Evolutionary conservation across 2,888 invertebrate genomes (phyloP).

Genomic region (Beris chalybata): DNA sequence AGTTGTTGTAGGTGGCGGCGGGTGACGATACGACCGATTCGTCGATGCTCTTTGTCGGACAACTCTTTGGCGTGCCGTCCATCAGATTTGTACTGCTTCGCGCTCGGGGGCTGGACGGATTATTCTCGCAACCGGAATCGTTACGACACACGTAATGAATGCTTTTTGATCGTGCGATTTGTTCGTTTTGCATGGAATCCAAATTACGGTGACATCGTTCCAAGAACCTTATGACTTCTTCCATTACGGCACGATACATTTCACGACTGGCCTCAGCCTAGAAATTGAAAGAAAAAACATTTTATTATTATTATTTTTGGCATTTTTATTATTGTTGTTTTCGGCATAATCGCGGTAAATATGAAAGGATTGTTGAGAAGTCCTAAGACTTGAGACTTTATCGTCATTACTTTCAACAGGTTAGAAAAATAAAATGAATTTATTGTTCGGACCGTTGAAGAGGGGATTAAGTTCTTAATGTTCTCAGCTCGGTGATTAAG

Average conservation of each 20-base stretch:
- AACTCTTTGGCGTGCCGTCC: conserved; percentile 40
- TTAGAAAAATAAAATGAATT: too few species aligned
- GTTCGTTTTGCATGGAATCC: conserved; percentile 44
- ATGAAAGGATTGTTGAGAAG: too few species aligned
- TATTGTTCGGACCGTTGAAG: too few species aligned
- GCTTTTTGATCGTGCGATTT: conserved; percentile 53
- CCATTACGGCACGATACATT: conserved; percentile 71
- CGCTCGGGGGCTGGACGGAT: conserved; percentile 41
- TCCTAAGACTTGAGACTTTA: too few species aligned
- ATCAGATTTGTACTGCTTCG: conserved; percentile 54
- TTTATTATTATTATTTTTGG: neutral
- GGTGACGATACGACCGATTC: conserved; percentile 35
- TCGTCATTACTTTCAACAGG: too few species aligned
- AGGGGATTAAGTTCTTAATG: too few species aligned
- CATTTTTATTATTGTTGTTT: neutral
- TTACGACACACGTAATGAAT: conserved; percentile 51
- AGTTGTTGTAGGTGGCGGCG: conserved; percentile 53
- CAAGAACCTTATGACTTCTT: conserved; percentile 67
- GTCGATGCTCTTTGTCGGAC: conserved; percentile 21
- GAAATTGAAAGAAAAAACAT: conserved; percentile 37
- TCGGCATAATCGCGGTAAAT: too few species aligned
- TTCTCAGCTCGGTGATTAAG: too few species aligned
- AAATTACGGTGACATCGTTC: conserved; percentile 64
- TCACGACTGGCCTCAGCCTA: conserved; percentile 68
- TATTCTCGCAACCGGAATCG: conserved; percentile 38